These are phyloP conservation scores for Stylophora pistillata DNA, from an alignment of 64 coral and sea anemone species.

Conservation along the genomic window DNA sequence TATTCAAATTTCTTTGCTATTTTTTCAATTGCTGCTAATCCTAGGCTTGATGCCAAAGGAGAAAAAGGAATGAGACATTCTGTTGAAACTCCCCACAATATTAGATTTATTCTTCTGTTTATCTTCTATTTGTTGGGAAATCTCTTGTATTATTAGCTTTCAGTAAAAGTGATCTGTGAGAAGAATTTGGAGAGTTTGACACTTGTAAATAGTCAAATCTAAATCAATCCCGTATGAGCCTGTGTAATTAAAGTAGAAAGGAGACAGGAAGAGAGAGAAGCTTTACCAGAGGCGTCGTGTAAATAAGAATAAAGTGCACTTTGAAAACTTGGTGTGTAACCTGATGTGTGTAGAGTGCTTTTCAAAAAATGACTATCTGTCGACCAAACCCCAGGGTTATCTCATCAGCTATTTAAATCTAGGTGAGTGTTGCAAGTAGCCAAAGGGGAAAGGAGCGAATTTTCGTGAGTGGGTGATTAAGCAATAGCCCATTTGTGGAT, in stretches of 20 bases:
- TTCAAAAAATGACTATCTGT: not conserved
- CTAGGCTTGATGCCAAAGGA: not conserved
- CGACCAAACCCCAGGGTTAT: too few relatives aligned
- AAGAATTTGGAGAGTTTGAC: too few relatives aligned
- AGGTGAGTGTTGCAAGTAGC: too few relatives aligned
- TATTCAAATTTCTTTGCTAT: not conserved
- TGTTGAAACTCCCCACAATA: not conserved
- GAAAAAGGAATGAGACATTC: not conserved
- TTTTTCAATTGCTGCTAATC: not conserved
- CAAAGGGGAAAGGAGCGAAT: too few relatives aligned
- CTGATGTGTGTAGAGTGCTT: not conserved
- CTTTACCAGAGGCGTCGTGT: not conserved
- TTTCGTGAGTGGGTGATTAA: too few relatives aligned
- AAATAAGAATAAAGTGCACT: conserved; percentile 43
- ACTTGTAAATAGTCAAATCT: conserved; percentile 33
- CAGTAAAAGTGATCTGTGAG: too few relatives aligned
- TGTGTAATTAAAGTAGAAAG: not conserved
- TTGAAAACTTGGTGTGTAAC: not conserved
- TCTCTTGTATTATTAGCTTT: not conserved
- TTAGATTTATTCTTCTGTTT: not conserved
- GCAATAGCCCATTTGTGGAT: too few relatives aligned
- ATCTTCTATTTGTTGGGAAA: not conserved
- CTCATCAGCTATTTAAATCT: too few relatives aligned
- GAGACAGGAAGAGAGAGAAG: not conserved
- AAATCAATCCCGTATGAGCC: not conserved